Evolutionary conservation across 2,888 invertebrate genomes (phyloP), one percentile per base, ranked within the genome.

Genomic region (Cheilosia variabilis): DNA sequence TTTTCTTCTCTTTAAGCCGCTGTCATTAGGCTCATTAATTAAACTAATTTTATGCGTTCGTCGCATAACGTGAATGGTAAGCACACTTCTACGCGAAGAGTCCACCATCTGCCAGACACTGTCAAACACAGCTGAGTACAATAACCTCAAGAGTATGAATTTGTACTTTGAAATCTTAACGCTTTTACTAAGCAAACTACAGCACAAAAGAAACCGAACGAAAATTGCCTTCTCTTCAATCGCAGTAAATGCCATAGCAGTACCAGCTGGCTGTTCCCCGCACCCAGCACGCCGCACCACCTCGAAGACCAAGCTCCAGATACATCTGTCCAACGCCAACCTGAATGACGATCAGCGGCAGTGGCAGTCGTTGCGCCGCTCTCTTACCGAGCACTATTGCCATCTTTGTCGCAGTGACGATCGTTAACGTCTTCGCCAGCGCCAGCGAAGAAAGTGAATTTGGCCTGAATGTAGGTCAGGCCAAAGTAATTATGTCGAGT

Each of bases 401-500:
- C 58, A 47, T 41, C 47, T 45, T 65, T 52, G 53, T 76, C 41
- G 24, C 15, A 37, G 57, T 63, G 78, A 73, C 78, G 73, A 77
- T 76, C 66, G 34, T 66, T 60, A 66, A 62, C 43, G 50, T 19
- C 66, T 66, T 66, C 76, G 80, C n/a, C n/a, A n/a, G n/a, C 58
- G 80, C 58, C 76, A 71, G 53, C 76, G 76, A 86, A 86, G 86
- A 86, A 86, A 86, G 86, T 86, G 86, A 86, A 86, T 86, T 86
- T 86, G 86, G 81, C 86, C 86, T 62, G 41, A 86, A 86, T 77
- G 81, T 86, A 57, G 81, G 86, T 86, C 86, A 86, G 81, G 86
- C 86, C 86, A 86, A 76, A 81, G 86, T 86, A 86, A 86, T 86
- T 86, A 86, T 86, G 86, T 86, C 86, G 86, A 86, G 81, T 86